Evolutionary conservation across 2,113 vertebrate genomes (phyloP), one percentile per base, ranked within the genome.

Genomic region (Crotalus helleri): DNA sequence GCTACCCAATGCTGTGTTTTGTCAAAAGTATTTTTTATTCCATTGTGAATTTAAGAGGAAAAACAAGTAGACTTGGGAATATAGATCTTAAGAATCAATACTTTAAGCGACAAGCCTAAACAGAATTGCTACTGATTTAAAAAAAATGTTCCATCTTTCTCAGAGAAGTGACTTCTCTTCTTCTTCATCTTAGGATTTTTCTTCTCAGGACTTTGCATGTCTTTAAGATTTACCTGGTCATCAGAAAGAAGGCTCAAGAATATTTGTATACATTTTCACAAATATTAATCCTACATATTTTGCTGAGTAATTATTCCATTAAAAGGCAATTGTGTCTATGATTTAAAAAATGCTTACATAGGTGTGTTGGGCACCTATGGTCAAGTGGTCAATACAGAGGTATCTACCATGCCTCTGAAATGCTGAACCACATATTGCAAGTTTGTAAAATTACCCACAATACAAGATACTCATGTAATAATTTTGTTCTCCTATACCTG

Each of bases 1-100:
- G 86, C n/a, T 92, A 89, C 39, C 61, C 23, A 93, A 95, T 81
- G 23, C 87, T 44, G 12, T 81, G 89, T 29, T 85, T 33, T 92
- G 26, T 29, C 9, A 46, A 26, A 29, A 69, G 74, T 44, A 88
- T 39, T 89, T 51, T 91, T 93, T 55, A 74, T 10, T 93, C 46
- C 44, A 55, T 11, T 92, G 39, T 95, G 53, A 86, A 7, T 55
- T 89, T 93, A 92, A 5, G 94, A n/a, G 61, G 21, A 51, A 54
- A 85, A 85, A 90, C 94, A 26, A 92, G 86, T 1, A 69, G 49
- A 93, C 13, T 91, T 4, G 64, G 33, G 44, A 92, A n/a, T 93
- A 86, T 87, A 81, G 94, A 61, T 8, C 4, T 87, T 51, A 0
- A 92, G n/a, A 55, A 54, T 39, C 0, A 90, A 12, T n/a, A 1